These are phyloP conservation scores for Uloborus plumipes DNA, from an alignment of 2,888 invertebrate species.

Conservation along the genomic window DNA sequence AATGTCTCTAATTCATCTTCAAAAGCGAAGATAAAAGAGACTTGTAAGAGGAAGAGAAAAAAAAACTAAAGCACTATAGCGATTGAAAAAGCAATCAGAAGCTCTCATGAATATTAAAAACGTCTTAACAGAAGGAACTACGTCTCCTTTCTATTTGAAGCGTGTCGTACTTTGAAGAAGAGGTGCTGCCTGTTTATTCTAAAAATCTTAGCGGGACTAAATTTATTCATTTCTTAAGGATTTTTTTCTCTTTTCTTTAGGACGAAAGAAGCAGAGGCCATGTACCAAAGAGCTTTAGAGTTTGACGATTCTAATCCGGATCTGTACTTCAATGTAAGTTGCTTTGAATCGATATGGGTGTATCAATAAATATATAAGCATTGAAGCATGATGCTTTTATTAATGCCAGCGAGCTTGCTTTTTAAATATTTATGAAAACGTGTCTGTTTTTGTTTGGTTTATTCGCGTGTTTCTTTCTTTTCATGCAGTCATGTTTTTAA, in stretches of 20 bases:
- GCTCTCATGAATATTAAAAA: slow-evolving; percentile 58
- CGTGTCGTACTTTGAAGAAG: slow-evolving; percentile 7
- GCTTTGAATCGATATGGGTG: no score
- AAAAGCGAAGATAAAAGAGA: slow-evolving; percentile 35
- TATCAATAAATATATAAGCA: no score
- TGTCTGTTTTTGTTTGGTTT: no score
- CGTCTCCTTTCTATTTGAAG: slow-evolving; percentile 26
- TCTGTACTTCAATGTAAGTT: slow-evolving; percentile 72
- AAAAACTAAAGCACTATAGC: slow-evolving; percentile 4
- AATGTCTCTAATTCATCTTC: slow-evolving; percentile 46
- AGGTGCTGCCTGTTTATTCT: slow-evolving; percentile 44
- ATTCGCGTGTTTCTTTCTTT: no score
- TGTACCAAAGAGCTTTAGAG: slow-evolving; percentile 70
- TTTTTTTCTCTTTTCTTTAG: slow-evolving; percentile 65
- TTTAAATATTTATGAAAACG: no score
- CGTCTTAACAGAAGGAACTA: slow-evolving; percentile 31
- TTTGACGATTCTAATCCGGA: slow-evolving; percentile 72
- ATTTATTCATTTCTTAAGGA: slow-evolving; percentile 45
- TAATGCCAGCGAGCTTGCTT: no score
- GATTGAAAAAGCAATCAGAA: slow-evolving; percentile 53
- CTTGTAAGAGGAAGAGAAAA: slow-evolving; percentile 2
- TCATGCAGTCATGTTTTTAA: no score
- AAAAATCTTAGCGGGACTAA: slow-evolving; percentile 35
- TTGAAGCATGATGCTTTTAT: no score
- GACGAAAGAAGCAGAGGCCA: slow-evolving; percentile 70